phyloP scores from a whole-genome alignment of 2,797 vertebrate genomes.

The Peromyscus attwateri region DNA sequence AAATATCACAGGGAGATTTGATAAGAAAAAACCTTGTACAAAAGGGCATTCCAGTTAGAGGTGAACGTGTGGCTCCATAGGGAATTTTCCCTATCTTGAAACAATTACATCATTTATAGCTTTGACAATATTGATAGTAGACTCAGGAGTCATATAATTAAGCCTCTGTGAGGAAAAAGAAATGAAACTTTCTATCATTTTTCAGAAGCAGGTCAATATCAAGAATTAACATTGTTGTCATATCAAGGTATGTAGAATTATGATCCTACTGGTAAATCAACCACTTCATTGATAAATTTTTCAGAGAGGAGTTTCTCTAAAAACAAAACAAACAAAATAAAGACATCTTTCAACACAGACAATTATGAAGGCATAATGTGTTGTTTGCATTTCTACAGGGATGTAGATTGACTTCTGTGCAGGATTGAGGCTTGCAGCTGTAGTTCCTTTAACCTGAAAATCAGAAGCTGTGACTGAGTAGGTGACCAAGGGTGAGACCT shows the following conservation, averaged over 20 bases:
- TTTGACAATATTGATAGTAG: not conserved
- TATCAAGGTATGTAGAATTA: not conserved
- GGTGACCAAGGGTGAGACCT: not conserved
- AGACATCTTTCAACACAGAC: not conserved
- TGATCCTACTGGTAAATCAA: not conserved
- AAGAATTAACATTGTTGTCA: constrained; percentile 12
- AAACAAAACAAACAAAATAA: not conserved
- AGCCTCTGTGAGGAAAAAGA: not conserved
- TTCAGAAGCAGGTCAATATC: constrained; percentile 7
- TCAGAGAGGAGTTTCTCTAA: constrained; percentile 1
- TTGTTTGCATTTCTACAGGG: not conserved
- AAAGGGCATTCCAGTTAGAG: not conserved
- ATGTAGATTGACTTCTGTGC: not conserved
- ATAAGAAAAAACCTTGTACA: not conserved
- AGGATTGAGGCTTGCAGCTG: not conserved
- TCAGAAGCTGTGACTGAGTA: not conserved
- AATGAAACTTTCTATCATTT: not conserved
- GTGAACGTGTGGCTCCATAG: not conserved
- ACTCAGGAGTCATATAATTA: not conserved
- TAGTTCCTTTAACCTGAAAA: not conserved
- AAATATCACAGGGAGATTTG: not conserved
- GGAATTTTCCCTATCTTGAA: constrained; percentile 6
- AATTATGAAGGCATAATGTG: not conserved
- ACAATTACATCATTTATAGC: not conserved
- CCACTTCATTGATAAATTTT: constrained; percentile 30